phyloP scores from a whole-genome alignment of 2,797 vertebrate genomes.

The Enteromius viviparus region DNA sequence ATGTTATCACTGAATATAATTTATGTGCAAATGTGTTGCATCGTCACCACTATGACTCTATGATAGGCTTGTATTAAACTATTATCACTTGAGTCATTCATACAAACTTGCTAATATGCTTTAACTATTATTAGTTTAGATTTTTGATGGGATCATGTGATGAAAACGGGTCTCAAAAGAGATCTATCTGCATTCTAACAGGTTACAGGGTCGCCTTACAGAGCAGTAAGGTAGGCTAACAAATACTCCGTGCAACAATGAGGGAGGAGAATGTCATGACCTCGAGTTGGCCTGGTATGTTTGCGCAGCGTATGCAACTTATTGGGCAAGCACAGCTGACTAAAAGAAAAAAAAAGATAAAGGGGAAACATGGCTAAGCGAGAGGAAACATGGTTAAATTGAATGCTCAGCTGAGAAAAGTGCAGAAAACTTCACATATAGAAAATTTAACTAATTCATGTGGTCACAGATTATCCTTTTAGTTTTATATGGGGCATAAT shows the following conservation, averaged over 20 bases:
- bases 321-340: slow-evolving; percentile 43
- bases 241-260: slow-evolving; percentile 31
- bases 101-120: background rate
- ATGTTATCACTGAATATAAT: slow-evolving; percentile 2
- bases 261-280: slow-evolving; percentile 33
- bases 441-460: background rate
- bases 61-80: background rate
- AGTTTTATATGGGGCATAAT: background rate
- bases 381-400: background rate
- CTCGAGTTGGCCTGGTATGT: slow-evolving; percentile 39
- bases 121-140: background rate
- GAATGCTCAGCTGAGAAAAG: background rate
- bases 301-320: slow-evolving; percentile 38
- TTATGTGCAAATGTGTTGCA: background rate
- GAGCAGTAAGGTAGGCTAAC: background rate
- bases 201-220: slow-evolving; percentile 41
- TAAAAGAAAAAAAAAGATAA: slow-evolving; percentile 5
- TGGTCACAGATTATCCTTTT: slow-evolving; percentile 8
- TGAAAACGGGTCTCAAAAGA: slow-evolving; percentile 18
- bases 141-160: background rate
- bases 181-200: slow-evolving; percentile 16
- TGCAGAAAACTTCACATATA: background rate
- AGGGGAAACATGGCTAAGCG: background rate
- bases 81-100: background rate
- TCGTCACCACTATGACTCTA: background rate